Percentiles rank a stretch among this genome's conserved stretches.
Evolutionary conservation across 2,888 invertebrate species (phyloP).

Genomic region (Strigamia maritima): DNA sequence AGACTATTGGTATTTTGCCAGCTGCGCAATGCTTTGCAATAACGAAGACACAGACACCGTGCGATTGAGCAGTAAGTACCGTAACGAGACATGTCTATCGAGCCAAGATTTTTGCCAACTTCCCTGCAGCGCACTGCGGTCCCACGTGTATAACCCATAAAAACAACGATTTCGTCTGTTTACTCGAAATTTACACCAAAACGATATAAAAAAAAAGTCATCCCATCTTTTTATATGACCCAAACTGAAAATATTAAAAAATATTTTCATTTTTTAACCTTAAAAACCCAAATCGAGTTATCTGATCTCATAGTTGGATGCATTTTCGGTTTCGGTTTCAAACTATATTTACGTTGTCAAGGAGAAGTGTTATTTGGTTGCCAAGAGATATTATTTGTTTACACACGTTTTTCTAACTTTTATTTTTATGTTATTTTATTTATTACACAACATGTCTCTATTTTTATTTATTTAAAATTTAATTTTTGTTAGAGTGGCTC

Average conservation of each 20-base stretch:
- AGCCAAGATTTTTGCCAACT: background rate
- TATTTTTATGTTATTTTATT: too few species aligned
- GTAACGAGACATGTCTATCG: background rate
- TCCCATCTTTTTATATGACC: too few species aligned
- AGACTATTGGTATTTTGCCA: background rate
- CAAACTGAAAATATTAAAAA: too few species aligned
- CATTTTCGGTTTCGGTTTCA: too few species aligned
- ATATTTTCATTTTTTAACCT: too few species aligned
- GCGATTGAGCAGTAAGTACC: background rate
- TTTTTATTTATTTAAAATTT: too few species aligned
- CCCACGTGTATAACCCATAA: background rate
- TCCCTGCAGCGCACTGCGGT: conserved; percentile 4
- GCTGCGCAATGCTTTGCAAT: background rate
- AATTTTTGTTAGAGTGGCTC: too few species aligned
- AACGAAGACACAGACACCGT: background rate
- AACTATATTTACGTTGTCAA: background rate
- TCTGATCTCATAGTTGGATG: too few species aligned
- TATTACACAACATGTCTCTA: too few species aligned
- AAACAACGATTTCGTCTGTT: background rate
- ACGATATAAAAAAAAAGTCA: background rate
- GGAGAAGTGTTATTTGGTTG: background rate
- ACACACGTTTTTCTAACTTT: too few species aligned
- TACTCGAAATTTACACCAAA: background rate
- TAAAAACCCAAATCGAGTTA: too few species aligned
- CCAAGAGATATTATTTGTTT: background rate